phyloP scores from a whole-genome alignment of 2,113 vertebrate species.

The Smithornis capensis region DNA sequence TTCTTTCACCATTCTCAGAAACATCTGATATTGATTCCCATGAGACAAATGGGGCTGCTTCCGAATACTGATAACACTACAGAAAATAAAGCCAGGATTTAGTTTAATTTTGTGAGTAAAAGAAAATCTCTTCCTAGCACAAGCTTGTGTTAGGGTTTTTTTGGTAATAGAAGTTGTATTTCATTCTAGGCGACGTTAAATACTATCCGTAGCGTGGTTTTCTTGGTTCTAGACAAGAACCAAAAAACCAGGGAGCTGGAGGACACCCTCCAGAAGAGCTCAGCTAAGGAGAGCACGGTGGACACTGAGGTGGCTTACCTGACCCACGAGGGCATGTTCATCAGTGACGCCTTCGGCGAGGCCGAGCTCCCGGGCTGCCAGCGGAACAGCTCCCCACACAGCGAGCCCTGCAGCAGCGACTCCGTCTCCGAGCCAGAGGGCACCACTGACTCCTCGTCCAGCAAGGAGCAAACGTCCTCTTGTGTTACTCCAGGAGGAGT shows the following conservation, averaged over 20 bases:
- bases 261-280: conserved; percentile 63
- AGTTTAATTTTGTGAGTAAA: background rate
- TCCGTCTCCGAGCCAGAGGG: conserved; percentile 80
- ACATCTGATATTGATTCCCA: background rate
- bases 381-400: conserved; percentile 68
- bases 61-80: background rate
- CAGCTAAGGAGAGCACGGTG: conserved; percentile 60
- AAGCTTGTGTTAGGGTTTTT: background rate
- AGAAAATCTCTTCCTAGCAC: background rate
- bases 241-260: conserved; percentile 81
- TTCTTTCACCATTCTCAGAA: background rate
- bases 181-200: conserved; percentile 84
- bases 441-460: conserved; percentile 80
- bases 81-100: background rate
- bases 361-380: conserved; percentile 74
- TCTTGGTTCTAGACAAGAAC: conserved; percentile 89
- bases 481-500: conserved; percentile 71
- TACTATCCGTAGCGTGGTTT: conserved; percentile 86
- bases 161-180: conserved; percentile 45
- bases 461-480: conserved; percentile 81
- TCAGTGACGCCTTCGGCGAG: conserved; percentile 88
- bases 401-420: conserved; percentile 78
- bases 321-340: conserved; percentile 94
- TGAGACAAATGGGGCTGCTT: background rate
- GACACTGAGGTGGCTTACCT: conserved; percentile 92